Evolutionary conservation across 2,113 vertebrate genomes (phyloP).

Genomic region (Oreotragus oreotragus): DNA sequence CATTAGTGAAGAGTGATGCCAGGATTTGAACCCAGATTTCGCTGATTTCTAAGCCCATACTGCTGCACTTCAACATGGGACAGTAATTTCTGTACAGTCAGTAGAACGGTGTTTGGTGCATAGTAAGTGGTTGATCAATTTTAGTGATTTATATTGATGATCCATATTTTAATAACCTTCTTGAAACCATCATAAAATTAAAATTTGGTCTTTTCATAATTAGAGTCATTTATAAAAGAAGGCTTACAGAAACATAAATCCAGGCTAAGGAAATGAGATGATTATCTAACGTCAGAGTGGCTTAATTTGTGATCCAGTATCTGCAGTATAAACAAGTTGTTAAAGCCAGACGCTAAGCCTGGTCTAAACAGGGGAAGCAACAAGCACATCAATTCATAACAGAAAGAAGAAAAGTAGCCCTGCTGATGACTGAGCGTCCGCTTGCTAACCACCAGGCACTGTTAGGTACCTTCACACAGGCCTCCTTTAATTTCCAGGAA

Average conservation of each 20-base stretch:
- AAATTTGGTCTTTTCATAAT: neutral
- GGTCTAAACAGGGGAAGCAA: neutral
- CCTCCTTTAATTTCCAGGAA: neutral
- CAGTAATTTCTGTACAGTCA: neutral
- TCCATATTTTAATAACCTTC: neutral
- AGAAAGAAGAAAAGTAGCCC: neutral
- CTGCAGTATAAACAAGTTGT: neutral
- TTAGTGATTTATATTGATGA: neutral
- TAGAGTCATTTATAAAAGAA: neutral
- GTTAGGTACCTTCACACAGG: neutral
- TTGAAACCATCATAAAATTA: neutral
- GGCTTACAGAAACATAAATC: neutral
- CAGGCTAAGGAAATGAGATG: neutral
- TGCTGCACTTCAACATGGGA: neutral
- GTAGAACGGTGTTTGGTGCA: neutral
- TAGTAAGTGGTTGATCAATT: neutral
- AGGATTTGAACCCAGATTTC: neutral
- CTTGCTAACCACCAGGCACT: neutral
- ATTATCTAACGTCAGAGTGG: neutral
- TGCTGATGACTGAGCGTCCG: fast-evolving
- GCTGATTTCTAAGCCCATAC: neutral
- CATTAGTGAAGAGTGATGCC: neutral
- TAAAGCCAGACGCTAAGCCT: neutral
- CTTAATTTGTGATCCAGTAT: neutral
- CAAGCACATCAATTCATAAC: neutral